Percentiles rank a stretch among this genome's conserved stretches.
phyloP scores from a whole-genome alignment of 2,888 invertebrate genomes.

The Ischnura elegans region DNA sequence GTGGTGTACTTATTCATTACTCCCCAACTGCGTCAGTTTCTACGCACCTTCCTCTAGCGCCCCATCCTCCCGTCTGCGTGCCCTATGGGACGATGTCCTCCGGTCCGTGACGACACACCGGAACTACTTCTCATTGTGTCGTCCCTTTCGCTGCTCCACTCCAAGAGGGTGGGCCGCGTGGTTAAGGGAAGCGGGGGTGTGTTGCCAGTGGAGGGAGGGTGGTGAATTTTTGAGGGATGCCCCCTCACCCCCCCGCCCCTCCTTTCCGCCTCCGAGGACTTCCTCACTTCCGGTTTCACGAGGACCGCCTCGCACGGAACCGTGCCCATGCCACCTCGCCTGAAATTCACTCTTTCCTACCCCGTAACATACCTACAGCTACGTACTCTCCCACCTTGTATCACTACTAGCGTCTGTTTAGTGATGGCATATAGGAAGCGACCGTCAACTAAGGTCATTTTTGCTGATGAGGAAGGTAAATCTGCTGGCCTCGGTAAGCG shows the following conservation, averaged over 20 bases:
- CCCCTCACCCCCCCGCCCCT: not conserved
- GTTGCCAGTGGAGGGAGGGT: not conserved
- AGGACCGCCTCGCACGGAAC: not conserved
- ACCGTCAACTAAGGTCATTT: too few relatives aligned
- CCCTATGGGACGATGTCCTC: constrained; percentile 20
- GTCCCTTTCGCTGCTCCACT: not conserved
- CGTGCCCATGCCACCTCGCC: not conserved
- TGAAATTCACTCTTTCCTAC: not conserved
- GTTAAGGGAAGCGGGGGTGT: not conserved
- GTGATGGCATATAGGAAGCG: too few relatives aligned
- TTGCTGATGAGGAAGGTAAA: too few relatives aligned
- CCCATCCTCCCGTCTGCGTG: not conserved
- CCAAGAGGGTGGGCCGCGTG: not conserved
- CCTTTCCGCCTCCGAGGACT: not conserved
- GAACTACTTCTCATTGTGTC: constrained; percentile 49
- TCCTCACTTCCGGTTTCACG: constrained; percentile 33
- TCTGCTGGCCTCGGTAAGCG: too few relatives aligned
- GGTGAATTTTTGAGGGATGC: not conserved
- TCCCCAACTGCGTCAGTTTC: too few relatives aligned
- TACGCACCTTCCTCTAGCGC: not conserved
- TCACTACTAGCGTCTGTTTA: too few relatives aligned
- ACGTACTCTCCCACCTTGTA: not conserved
- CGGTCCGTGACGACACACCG: constrained; percentile 58
- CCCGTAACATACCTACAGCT: not conserved
- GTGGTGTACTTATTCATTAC: too few relatives aligned